Percentiles rank a stretch among this genome's conserved stretches.
Evolutionary conservation across 2,113 vertebrate genomes (phyloP).

Genomic region (Labeo catla): DNA sequence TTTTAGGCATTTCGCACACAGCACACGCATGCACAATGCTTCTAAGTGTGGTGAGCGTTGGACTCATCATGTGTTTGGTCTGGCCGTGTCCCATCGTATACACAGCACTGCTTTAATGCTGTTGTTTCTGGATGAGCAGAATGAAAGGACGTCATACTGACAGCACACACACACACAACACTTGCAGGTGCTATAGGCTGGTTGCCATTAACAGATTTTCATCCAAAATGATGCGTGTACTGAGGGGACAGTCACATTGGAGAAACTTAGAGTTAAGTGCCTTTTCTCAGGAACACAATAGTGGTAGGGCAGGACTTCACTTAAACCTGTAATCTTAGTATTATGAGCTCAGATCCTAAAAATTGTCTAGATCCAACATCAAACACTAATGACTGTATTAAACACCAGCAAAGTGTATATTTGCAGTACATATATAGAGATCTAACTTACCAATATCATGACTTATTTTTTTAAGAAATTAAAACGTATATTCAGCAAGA

Average conservation of each 20-base stretch:
- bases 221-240: background rate
- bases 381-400: background rate
- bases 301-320: background rate
- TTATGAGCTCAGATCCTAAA: background rate
- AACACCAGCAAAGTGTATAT: background rate
- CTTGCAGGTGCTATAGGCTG: constrained; percentile 12
- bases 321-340: background rate
- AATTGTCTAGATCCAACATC: background rate
- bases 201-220: constrained; percentile 28
- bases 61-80: constrained; percentile 37
- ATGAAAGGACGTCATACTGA: background rate
- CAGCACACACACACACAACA: background rate
- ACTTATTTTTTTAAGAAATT: background rate
- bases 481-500: background rate
- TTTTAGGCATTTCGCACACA: constrained; percentile 6
- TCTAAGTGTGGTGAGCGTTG: constrained; percentile 23
- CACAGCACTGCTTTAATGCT: constrained; percentile 42
- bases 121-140: constrained; percentile 46
- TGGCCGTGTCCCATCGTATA: constrained; percentile 36
- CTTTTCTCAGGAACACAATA: background rate
- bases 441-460: background rate
- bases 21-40: constrained; percentile 21
- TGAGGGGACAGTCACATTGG: background rate
- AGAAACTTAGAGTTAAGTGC: background rate
- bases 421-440: no score